Conservation (phyloP, 2,888 invertebrate species). For the Acholoe squamosa region DNA sequence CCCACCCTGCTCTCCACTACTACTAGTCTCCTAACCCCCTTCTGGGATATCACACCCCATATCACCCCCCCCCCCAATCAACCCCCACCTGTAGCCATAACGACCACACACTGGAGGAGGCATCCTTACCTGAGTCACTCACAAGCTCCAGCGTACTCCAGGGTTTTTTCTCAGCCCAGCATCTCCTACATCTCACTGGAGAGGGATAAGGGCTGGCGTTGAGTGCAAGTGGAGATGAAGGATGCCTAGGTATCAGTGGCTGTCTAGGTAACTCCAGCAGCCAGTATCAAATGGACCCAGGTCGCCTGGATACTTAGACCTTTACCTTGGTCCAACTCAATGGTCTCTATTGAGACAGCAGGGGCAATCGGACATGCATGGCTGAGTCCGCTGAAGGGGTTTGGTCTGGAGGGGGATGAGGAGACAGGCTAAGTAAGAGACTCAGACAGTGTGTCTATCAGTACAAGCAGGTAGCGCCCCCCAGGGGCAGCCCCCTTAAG, state of each 20-base stretch:
- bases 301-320: neutral
- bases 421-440: neutral
- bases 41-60: too few species aligned
- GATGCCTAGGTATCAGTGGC: neutral
- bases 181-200: neutral
- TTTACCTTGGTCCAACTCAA: conserved; percentile 10
- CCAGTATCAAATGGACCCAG: conserved; percentile 17
- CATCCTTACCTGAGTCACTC: conserved; percentile 20
- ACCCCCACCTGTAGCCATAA: neutral
- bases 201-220: neutral
- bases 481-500: neutral
- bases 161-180: neutral
- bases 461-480: neutral
- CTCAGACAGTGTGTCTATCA: conserved; percentile 7
- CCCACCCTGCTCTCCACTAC: neutral
- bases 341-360: neutral
- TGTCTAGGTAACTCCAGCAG: neutral
- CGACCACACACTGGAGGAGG: neutral
- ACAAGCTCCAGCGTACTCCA: neutral
- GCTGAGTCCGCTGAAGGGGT: neutral
- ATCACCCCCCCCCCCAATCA: neutral
- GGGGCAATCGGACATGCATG: neutral
- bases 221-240: neutral
- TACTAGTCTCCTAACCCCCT: neutral
- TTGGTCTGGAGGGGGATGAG: neutral